Evolutionary conservation across 2,797 vertebrate genomes (phyloP), one percentile per base, ranked within the genome.

Genomic region (Neoniphon sammara): DNA sequence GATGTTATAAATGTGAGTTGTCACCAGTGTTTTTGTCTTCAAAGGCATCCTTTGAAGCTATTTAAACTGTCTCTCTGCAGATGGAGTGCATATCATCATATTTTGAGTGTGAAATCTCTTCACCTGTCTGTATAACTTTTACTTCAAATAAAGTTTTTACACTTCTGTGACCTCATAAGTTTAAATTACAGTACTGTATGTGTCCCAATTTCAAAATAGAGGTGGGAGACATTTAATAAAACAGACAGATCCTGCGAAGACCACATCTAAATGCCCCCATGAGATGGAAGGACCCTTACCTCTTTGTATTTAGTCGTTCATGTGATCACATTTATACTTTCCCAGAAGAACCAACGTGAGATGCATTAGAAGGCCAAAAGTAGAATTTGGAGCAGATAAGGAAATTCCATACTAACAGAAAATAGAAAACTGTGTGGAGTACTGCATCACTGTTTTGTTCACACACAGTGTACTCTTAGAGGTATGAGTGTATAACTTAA

Each of bases 1-100:
- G 90, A 92, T 89, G 91, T 93, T 93, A 92, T 94, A 93, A 92
- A 92, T 92, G 89, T 81, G 85, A 90, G 87, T 90, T 90, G 88
- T 93, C 92, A 92, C 84, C 85, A 82, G 80, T 86, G 81, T 88
- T 91, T 91, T 93, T 88, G 89, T 92, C 92, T 91, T 93, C 88
- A 92, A 91, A 93, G 91, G 87, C 83, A 75, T 87, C 85, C 84
- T 92, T 92, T 92, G 84, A 91, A 93, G 90, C 85, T 87, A 91
- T 91, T 92, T 91, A 90, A 92, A 88, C 83, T 75, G 84, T 91
- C 88, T 88, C 86, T 84, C 83, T 86, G 74, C 85, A 87, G 82
- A 88, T 85, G 82, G 81, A 56, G 81, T 56, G 72, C 80, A 77
- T 75, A 91, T 87, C 87, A 84, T 89, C 87, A 81, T 77, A 75